Percentiles rank a stretch among this genome's conserved stretches.
These are phyloP conservation scores for Drosophila flavopinicola DNA, from an alignment of 2,888 invertebrate species.

Conservation along the genomic window DNA sequence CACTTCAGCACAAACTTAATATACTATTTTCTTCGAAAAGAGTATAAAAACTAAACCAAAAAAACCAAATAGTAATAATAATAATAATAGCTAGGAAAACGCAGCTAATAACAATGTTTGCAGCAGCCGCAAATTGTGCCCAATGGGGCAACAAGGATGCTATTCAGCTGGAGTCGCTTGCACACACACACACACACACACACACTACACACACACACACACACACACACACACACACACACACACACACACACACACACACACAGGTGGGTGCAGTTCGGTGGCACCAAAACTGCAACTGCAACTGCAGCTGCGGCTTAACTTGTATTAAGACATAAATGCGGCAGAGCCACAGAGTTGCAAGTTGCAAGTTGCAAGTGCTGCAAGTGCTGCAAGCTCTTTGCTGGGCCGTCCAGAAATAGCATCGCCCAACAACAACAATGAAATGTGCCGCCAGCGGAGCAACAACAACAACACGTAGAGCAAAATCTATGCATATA, in stretches of 20 bases:
- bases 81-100: neutral
- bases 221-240: no score
- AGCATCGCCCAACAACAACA: conserved; percentile 34
- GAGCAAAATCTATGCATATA: conserved; percentile 24
- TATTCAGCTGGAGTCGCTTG: neutral
- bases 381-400: conserved; percentile 15
- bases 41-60: neutral
- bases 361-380: conserved; percentile 5
- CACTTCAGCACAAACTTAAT: no score
- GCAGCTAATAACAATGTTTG: conserved; percentile 44
- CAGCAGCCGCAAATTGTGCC: conserved; percentile 42
- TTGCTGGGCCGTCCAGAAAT: conserved; percentile 21
- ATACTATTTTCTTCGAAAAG: no score
- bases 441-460: conserved; percentile 36
- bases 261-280: conserved; percentile 39
- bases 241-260: no score
- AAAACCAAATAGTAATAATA: neutral
- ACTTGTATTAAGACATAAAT: no score
- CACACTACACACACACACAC: no score
- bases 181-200: no score
- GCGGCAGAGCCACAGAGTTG: conserved; percentile 11
- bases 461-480: conserved; percentile 12
- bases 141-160: conserved; percentile 5
- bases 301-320: conserved; percentile 18
- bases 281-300: conserved; percentile 42